Evolutionary conservation across 2,888 invertebrate species (phyloP).

Genomic region (Petrolisthes cinctipes): DNA sequence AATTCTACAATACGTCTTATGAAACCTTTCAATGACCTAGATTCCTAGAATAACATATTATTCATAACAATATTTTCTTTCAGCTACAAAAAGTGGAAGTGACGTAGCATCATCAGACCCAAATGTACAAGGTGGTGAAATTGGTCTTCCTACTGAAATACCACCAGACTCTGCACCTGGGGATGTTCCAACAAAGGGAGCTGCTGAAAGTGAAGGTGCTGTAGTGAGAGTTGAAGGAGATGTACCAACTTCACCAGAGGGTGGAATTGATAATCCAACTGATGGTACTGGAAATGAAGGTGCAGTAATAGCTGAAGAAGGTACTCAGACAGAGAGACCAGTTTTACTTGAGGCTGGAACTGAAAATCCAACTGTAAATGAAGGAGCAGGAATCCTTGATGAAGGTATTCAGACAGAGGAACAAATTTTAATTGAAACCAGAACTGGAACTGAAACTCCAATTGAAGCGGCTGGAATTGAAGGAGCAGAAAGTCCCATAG

Average conservation of each 20-base stretch:
- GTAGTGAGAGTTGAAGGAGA: background rate
- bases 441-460: background rate
- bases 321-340: background rate
- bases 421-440: background rate
- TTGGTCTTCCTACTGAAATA: slow-evolving; percentile 2
- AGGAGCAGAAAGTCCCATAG: background rate
- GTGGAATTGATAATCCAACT: background rate
- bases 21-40: too few relatives aligned
- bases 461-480: background rate
- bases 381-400: background rate
- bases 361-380: background rate
- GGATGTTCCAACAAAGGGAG: background rate
- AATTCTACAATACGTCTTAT: too few relatives aligned
- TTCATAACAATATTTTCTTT: too few relatives aligned
- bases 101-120: too few relatives aligned
- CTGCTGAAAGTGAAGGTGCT: background rate
- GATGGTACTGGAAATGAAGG: background rate
- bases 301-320: background rate
- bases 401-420: background rate
- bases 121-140: background rate
- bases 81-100: too few relatives aligned
- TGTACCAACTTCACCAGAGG: background rate
- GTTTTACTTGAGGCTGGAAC: background rate
- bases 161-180: background rate
- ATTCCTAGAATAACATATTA: too few relatives aligned